Evolutionary conservation across 2,888 invertebrate genomes (phyloP), one percentile per base, ranked within the genome.

Genomic region (Opisthograptis luteolata): DNA sequence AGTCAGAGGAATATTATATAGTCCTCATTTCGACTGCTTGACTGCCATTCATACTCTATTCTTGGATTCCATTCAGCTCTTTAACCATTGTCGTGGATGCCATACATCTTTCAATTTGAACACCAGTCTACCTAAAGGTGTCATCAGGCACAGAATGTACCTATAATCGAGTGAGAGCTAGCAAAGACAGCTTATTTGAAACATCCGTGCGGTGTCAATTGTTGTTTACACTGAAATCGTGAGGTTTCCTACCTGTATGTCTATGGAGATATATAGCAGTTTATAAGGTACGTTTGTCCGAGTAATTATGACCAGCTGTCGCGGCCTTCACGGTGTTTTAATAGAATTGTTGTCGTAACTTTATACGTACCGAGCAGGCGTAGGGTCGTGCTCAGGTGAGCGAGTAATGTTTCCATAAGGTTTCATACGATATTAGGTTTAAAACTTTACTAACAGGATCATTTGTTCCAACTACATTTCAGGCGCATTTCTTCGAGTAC

Each of bases 281-380:
- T 20, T 37, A 42, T 40, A 50, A 58, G 53, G 54, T 45, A 52
- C 54, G 52, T 49, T 55, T 52, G 34, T 39, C 31, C 27, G 44
- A 43, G 64, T 63, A 70, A 73, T 70, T 67, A 70, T 66, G 61
- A 66, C 57, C 66, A 67, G 62, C 55, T 62, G 66, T 49, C 56
- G 52, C 55, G 70, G 58, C 78, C 78, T 79, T 79, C 76, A 72
- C 72, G 76, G 70, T 66, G 62, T 62, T 63, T 71, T 66, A 70
- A 67, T 68, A 66, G 66, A 71, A 70, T 68, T 68, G 66, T 65
- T 67, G 65, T 51, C 58, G 74, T 73, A 76, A 73, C 68, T 64
- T 55, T 63, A 70, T 68, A 65, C 56, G 36, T 13, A 13, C 15
- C 7, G 22, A 25, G 10, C 39, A 7, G 17, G 34, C 30, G 19